Evolutionary conservation across 2,113 vertebrate genomes (phyloP).

Genomic region (Ramphastos sulfuratus): DNA sequence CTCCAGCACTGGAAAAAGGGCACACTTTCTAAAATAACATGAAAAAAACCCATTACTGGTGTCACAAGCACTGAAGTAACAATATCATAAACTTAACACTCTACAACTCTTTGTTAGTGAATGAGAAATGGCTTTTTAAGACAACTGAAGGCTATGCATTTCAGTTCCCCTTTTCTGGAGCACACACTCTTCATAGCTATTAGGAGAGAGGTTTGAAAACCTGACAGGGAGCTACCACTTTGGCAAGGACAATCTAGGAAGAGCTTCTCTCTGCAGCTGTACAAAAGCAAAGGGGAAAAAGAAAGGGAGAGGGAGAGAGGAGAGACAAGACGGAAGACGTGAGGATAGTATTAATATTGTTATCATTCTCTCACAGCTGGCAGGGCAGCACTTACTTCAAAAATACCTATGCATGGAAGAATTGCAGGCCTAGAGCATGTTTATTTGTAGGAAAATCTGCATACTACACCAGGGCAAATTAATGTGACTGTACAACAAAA

Average conservation of each 20-base stretch:
- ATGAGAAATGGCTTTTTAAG: conserved; percentile 32
- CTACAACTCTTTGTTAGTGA: background rate
- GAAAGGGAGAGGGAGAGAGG: background rate
- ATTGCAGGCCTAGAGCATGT: background rate
- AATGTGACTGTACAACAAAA: background rate
- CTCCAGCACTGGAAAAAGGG: background rate
- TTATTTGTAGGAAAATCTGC: background rate
- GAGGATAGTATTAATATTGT: background rate
- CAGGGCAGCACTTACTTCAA: background rate
- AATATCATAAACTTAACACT: background rate
- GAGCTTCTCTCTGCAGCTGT: background rate
- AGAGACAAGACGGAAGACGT: background rate
- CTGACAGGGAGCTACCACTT: conserved; percentile 23
- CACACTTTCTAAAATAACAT: background rate
- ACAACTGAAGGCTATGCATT: background rate
- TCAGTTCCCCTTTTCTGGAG: background rate
- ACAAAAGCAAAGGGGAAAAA: background rate
- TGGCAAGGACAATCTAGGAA: conserved; percentile 7
- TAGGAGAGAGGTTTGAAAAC: conserved; percentile 16
- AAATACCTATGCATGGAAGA: background rate
- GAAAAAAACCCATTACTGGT: background rate
- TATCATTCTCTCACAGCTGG: background rate
- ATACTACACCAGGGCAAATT: background rate
- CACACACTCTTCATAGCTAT: background rate
- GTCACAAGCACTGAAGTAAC: background rate